phyloP scores from a whole-genome alignment of 2,797 vertebrate genomes.

The Varecia variegata region DNA sequence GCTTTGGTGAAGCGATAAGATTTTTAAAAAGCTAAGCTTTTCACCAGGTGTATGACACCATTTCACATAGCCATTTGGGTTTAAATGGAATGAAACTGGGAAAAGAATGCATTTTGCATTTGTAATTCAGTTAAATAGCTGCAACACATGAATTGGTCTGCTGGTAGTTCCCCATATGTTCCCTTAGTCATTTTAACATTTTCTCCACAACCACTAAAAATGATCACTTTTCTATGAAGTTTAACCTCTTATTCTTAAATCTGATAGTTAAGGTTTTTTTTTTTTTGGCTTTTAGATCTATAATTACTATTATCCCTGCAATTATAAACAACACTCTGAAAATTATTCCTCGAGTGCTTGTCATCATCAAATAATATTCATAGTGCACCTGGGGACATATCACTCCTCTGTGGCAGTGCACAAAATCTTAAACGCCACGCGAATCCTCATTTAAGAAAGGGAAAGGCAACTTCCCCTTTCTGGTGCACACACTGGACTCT shows the following conservation, averaged over 20 bases:
- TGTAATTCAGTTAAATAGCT: slow-evolving; percentile 73
- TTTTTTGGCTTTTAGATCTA: slow-evolving; percentile 30
- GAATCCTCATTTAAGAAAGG: background rate
- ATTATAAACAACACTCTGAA: slow-evolving; percentile 52
- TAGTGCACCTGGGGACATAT: background rate
- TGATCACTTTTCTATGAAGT: slow-evolving; percentile 62
- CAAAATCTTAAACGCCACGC: slow-evolving; percentile 29
- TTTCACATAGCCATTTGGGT: slow-evolving; percentile 74
- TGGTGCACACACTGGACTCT: background rate
- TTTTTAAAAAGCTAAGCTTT: slow-evolving; percentile 70
- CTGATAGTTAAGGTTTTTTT: slow-evolving; percentile 28
- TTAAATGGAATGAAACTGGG: slow-evolving; percentile 76
- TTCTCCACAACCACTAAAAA: slow-evolving; percentile 65
- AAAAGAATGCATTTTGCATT: slow-evolving; percentile 75
- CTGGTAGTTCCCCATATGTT: slow-evolving; percentile 72
- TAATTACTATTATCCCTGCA: slow-evolving; percentile 38
- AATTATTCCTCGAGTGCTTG: slow-evolving; percentile 28
- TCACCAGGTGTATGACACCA: slow-evolving; percentile 77
- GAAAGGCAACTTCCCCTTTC: slow-evolving; percentile 22
- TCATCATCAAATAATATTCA: slow-evolving; percentile 39
- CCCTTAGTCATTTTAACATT: slow-evolving; percentile 70
- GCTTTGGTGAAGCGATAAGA: slow-evolving; percentile 60
- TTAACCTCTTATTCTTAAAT: slow-evolving; percentile 69
- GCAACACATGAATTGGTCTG: slow-evolving; percentile 72
- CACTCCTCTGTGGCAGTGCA: background rate